Evolutionary conservation across 2,797 vertebrate species (phyloP), one percentile per base, ranked within the genome.

Genomic region (Xenops minutus): DNA sequence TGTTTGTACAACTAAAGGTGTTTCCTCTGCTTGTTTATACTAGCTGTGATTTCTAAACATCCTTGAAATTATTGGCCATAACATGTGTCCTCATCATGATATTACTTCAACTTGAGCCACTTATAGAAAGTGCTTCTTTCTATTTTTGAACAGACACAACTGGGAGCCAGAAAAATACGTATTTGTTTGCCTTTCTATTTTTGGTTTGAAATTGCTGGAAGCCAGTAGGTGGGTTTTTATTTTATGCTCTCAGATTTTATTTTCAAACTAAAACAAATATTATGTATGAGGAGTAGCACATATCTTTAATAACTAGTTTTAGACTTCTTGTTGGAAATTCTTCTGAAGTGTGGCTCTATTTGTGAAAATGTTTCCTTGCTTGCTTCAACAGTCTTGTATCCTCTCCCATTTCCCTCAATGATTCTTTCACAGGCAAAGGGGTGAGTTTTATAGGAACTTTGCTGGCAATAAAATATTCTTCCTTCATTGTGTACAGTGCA

Each of bases 11-110:
- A 85, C 79, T 69, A 81, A 95, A 96, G 92, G 82, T 90, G 86
- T 96, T 97, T 97, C 92, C 94, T 97, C 69, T 95, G 73, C 43
- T 96, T 97, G 95, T 95, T 96, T 96, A 91, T 76, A 44, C 48
- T 91, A 69, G 34, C 36, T 61, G 77, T 82, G 66, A 89, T 90
- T 85, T 96, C 68, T 85, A 96, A 95, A 92, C 83, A 91, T 79
- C 85, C 93, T 91, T 93, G 77, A 89, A 92, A 83, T 83, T 89
- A 66, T 89, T 95, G 72, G 82, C 88, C 34, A 36, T 80, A 93
- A 51, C 64, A 52, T 91, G 34, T 80, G 41, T 79, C 55, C 16
- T 85, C 62, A 84, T 91, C 21, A 29, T 82, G 52, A 59, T 86
- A 90, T 84, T 87, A 36, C 43, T 89, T 85, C 26, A 75, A 5